Base-by-base conservation (phyloP, 2,113 vertebrate species). In the Casuarius casuarius region DNA sequence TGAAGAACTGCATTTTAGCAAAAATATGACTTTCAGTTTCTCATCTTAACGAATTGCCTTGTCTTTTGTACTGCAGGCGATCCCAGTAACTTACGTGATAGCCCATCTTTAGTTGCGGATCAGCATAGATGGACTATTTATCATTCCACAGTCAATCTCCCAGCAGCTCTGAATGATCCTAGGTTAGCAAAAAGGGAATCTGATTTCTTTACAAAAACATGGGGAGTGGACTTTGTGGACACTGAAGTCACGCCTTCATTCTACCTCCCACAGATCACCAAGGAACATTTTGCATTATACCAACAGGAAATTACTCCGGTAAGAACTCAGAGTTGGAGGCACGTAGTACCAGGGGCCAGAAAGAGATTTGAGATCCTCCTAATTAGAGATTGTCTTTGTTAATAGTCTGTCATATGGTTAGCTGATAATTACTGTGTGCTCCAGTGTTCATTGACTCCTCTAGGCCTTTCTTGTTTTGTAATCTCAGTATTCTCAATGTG, bases 151-250 rank as follows among this genome's bases (percentile, higher is more conserved):
- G 99, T 99, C 93, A 99, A 99, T 98, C 99, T 99, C 76, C 99
- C 99, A 61, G 99, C 99, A 75, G 99, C 99, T 65, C 97, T 99
- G 94, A 99, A 99, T 93, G 99, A 99, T 98, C 99, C 99, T 83
- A 98, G 99, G 76, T 99, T 99, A 79, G 98, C 99, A 97, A 99
- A 99, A 97, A 98, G 99, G 96, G 99, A 99, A 98, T 99, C 99
- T 2, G 99, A 99, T 98, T 99, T 99, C 95, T 99, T 99, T 98
- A 99, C 99, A 96, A 99, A 99, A 97, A 99, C 99, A 62, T 99
- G 99, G 99, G 99, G 99, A 92, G 97, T 99, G 98, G 99, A 99
- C 98, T 99, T 99, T 97, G 98, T 99, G 10, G 99, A 99, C 97
- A 98, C 98, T 15, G 99, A 99, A 96, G 99, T 99, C 97, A 98